phyloP scores from a whole-genome alignment of 1,140 invertebrate species.

The Neelides sp. region DNA sequence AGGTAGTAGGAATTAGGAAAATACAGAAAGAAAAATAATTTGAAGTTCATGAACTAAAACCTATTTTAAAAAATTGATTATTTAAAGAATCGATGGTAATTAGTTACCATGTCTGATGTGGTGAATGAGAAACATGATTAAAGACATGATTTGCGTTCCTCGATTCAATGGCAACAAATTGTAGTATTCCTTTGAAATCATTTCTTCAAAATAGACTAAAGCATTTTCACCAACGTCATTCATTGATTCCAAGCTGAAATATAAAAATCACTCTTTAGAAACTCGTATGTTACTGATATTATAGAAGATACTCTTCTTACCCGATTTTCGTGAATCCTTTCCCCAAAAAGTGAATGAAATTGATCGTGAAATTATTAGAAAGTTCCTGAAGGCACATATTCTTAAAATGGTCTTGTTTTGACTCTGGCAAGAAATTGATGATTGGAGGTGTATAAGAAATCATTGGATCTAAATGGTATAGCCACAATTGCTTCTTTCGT shows the following conservation, averaged over 20 bases:
- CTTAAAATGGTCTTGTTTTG: not conserved
- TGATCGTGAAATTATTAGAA: not conserved
- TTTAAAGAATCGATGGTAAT: too few species aligned
- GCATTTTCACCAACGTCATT: constrained; percentile 1
- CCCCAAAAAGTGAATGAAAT: not conserved
- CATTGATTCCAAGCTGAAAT: constrained; percentile 9
- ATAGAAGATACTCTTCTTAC: constrained; percentile 6
- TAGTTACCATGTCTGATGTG: constrained; percentile 2
- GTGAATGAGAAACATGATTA: constrained; percentile 6
- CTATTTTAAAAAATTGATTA: too few species aligned
- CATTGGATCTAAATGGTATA: too few species aligned
- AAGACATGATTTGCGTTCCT: constrained; percentile 1
- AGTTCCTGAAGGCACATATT: not conserved
- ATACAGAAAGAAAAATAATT: too few species aligned
- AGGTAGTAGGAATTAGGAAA: too few species aligned
- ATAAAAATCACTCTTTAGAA: not conserved
- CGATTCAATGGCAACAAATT: not conserved
- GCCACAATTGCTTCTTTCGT: too few species aligned
- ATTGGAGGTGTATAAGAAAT: too few species aligned
- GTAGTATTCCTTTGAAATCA: not conserved
- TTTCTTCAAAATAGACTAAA: constrained; percentile 16
- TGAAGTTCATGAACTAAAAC: too few species aligned
- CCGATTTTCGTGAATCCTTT: constrained; percentile 16
- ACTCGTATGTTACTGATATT: not conserved
- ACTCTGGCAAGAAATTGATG: too few species aligned